A percentile compares a stretch with the other conserved stretches of the same genome.
These are phyloP conservation scores for Oophaga pumilio DNA, from an alignment of 2,113 vertebrate genomes.

Conservation along the genomic window DNA sequence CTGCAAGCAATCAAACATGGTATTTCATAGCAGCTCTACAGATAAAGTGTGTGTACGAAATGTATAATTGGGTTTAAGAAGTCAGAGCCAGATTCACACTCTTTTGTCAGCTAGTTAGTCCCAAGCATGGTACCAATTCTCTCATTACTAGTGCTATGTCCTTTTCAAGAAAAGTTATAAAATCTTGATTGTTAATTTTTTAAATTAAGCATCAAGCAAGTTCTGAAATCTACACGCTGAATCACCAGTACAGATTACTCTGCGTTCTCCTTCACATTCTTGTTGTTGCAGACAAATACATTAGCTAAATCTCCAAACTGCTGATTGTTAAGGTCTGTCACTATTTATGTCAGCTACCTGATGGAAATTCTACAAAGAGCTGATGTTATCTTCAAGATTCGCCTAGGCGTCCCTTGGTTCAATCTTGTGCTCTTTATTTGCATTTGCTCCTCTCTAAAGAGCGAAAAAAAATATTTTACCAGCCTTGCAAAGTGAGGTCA, in stretches of 20 bases:
- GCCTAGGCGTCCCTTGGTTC: slow-evolving; percentile 19
- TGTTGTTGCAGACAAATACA: slow-evolving; percentile 31
- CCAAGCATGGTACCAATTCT: too few species aligned
- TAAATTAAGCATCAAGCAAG: neutral
- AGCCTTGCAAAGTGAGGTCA: slow-evolving; percentile 43
- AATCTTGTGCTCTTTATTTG: slow-evolving; percentile 39
- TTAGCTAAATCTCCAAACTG: slow-evolving; percentile 34
- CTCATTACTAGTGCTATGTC: too few species aligned
- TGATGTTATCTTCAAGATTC: slow-evolving; percentile 19
- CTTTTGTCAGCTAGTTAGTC: too few species aligned
- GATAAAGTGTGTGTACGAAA: too few species aligned
- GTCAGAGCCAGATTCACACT: too few species aligned
- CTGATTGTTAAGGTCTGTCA: slow-evolving; percentile 29
- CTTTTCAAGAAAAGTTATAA: neutral
- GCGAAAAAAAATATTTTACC: slow-evolving; percentile 10
- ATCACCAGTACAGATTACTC: slow-evolving; percentile 30
- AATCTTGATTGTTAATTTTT: neutral
- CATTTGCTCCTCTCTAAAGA: slow-evolving; percentile 19
- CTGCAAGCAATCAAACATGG: too few species aligned
- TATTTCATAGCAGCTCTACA: too few species aligned
- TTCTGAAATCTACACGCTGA: slow-evolving; percentile 6
- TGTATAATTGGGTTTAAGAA: too few species aligned
- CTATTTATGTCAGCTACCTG: slow-evolving; percentile 19
- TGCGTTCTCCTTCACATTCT: slow-evolving; percentile 5
- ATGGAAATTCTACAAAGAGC: slow-evolving; percentile 26